phyloP scores from a whole-genome alignment of 1,140 invertebrate genomes.

The Lepidostoma basale region DNA sequence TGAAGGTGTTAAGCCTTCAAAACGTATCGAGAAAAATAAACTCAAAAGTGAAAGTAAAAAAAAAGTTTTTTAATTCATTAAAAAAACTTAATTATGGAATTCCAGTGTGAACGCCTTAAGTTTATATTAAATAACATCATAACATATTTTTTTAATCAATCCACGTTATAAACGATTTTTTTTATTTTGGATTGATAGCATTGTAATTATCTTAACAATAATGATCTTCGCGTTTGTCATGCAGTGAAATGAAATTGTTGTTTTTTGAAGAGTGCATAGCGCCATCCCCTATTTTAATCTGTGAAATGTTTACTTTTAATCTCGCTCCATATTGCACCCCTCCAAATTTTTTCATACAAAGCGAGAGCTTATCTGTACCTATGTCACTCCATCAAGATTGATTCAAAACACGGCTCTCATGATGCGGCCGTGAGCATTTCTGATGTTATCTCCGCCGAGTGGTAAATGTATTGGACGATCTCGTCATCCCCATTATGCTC shows the following conservation, averaged over 20 bases:
- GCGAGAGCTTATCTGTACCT: conserved; percentile 37
- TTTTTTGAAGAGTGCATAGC: conserved; percentile 18
- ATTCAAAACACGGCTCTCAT: conserved; percentile 33
- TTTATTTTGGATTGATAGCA: too few relatives aligned
- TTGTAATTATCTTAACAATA: too few relatives aligned
- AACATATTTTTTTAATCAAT: too few relatives aligned
- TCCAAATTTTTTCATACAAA: conserved; percentile 37
- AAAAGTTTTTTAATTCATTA: too few relatives aligned
- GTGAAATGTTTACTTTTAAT: conserved; percentile 46
- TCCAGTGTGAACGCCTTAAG: too few relatives aligned
- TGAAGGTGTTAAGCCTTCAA: too few relatives aligned
- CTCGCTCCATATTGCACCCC: conserved; percentile 38
- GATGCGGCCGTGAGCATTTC: conserved; percentile 31
- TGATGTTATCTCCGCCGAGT: conserved; percentile 37
- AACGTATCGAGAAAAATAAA: too few relatives aligned
- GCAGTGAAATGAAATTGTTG: conserved; percentile 14
- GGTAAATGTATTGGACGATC: conserved; percentile 29
- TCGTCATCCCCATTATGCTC: conserved; percentile 9
- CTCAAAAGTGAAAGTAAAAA: too few relatives aligned
- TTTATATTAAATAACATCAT: too few relatives aligned
- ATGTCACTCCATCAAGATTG: conserved; percentile 37
- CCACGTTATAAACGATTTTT: too few relatives aligned
- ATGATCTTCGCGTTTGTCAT: background rate
- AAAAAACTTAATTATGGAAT: too few relatives aligned
- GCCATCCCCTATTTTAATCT: conserved; percentile 42